These are phyloP conservation scores for Crotalus horridus DNA, from an alignment of 2,113 vertebrate genomes.

Conservation along the genomic window DNA sequence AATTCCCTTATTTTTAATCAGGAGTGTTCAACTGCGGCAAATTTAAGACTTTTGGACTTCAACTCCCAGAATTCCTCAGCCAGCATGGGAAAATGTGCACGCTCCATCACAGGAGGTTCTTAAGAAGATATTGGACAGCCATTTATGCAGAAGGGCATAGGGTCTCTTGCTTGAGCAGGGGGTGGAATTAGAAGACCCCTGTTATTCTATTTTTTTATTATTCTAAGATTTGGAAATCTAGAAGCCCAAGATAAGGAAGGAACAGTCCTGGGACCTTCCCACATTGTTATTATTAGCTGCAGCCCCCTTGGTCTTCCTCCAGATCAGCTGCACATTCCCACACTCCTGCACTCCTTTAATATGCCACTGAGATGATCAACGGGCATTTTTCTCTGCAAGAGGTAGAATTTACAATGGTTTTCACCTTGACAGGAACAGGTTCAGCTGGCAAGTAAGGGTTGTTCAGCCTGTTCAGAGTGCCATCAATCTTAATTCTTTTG, in stretches of 20 bases:
- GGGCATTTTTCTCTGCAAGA: slow-evolving; percentile 19
- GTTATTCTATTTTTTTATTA: no score
- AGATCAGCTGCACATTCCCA: background rate
- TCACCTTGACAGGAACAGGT: background rate
- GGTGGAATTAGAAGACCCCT: no score
- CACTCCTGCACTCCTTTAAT: background rate
- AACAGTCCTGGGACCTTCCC: background rate
- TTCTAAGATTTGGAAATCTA: background rate
- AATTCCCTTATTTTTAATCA: background rate
- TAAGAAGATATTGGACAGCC: no score
- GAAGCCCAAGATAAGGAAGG: background rate
- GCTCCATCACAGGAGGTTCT: no score
- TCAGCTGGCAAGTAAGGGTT: background rate
- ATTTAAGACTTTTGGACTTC: no score
- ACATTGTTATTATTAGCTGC: background rate
- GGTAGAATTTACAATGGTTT: background rate
- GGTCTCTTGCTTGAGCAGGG: no score
- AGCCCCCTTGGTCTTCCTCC: background rate
- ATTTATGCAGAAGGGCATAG: no score
- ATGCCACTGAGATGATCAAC: slow-evolving; percentile 3
- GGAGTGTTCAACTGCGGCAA: no score
- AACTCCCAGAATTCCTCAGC: no score
- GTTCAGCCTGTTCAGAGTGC: background rate
- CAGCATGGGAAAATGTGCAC: no score
- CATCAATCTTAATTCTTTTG: background rate